phyloP scores from a whole-genome alignment of 2,113 vertebrate species.

The Pedionomus torquatus region DNA sequence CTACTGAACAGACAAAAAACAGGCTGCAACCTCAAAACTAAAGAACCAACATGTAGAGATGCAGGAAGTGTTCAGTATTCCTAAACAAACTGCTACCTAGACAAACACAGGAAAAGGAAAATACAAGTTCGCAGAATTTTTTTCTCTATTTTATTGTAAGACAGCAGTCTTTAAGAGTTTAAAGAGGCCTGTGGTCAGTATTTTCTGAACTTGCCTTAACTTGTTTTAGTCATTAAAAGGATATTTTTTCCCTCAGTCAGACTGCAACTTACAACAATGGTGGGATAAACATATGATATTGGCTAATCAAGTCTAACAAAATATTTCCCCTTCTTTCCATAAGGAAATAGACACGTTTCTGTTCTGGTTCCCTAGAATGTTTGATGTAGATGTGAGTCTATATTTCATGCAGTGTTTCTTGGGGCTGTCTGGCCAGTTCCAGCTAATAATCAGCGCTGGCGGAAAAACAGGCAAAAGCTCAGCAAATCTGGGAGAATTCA shows the following conservation, averaged over 20 bases:
- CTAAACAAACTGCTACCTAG: not conserved
- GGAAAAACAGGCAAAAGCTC: not conserved
- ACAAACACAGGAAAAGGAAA: not conserved
- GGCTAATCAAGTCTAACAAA: not conserved
- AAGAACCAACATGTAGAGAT: not conserved
- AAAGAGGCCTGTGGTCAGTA: not conserved
- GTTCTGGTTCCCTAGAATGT: too few relatives aligned
- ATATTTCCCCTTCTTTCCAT: not conserved
- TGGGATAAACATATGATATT: not conserved
- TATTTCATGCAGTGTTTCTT: not conserved
- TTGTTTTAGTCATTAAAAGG: not conserved
- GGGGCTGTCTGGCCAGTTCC: not conserved
- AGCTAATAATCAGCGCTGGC: not conserved
- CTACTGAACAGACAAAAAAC: not conserved
- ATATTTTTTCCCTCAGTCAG: not conserved
- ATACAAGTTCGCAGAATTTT: not conserved
- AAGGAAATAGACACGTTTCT: not conserved
- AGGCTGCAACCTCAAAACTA: not conserved
- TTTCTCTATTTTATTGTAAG: not conserved
- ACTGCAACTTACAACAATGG: not conserved
- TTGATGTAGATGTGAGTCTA: not conserved
- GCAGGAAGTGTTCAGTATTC: not conserved
- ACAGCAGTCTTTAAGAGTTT: not conserved
- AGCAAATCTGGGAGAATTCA: not conserved
- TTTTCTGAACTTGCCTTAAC: not conserved